Percentiles rank a stretch among this genome's conserved stretches.
phyloP scores from a whole-genome alignment of 2,113 vertebrate genomes.

The Prionailurus bengalensis region DNA sequence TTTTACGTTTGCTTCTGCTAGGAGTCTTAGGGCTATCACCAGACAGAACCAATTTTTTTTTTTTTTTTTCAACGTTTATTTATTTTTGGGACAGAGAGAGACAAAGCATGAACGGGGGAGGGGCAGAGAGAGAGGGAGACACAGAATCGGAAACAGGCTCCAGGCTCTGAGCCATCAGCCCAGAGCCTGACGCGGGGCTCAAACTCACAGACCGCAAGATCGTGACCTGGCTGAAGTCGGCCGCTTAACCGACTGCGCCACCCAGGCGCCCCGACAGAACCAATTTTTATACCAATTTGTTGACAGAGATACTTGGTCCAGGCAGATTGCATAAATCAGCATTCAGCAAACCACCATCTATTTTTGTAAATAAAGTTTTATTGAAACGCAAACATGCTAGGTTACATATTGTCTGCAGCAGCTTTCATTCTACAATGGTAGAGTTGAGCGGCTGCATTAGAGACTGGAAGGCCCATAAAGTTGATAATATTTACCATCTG shows the following conservation, averaged over 20 bases:
- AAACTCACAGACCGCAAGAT: too few species aligned
- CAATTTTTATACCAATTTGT: neutral
- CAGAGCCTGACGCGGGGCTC: too few species aligned
- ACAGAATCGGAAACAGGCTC: too few species aligned
- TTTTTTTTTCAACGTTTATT: too few species aligned
- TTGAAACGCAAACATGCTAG: neutral
- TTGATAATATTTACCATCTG: neutral
- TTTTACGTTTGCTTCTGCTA: neutral
- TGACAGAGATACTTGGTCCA: neutral
- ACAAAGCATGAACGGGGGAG: too few species aligned
- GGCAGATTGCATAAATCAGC: neutral
- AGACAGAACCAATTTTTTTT: neutral
- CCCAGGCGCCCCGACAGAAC: too few species aligned
- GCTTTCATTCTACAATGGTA: neutral
- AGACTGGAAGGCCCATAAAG: neutral
- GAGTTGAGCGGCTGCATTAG: neutral
- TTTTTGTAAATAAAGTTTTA: conserved; percentile 53
- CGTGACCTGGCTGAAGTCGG: too few species aligned
- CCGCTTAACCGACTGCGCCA: too few species aligned
- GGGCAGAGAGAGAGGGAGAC: too few species aligned
- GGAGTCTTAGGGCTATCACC: neutral
- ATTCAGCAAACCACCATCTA: neutral
- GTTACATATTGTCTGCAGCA: neutral
- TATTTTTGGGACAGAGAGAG: too few species aligned
- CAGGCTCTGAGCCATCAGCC: too few species aligned